phyloP scores from a whole-genome alignment of 2,888 invertebrate genomes.

The Electrophaes corylata region DNA sequence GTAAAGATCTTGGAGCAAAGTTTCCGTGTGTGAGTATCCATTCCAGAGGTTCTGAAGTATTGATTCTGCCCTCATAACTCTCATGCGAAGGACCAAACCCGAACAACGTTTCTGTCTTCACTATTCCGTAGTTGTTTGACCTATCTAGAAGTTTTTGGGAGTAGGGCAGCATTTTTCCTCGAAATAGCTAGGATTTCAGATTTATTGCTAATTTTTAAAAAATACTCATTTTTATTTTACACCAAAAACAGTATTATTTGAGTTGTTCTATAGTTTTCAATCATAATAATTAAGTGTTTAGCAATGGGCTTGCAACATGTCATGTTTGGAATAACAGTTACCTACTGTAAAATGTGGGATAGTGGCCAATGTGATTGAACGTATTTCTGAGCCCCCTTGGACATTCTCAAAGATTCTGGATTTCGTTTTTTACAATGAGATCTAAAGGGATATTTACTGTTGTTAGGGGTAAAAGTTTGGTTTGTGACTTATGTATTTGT shows the following conservation, averaged over 20 bases:
- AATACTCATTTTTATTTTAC: not conserved
- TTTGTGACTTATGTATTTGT: no score
- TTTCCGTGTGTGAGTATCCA: slow-evolving; percentile 62
- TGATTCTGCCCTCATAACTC: slow-evolving; percentile 53
- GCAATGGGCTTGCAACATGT: not conserved
- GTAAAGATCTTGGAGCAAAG: slow-evolving; percentile 56
- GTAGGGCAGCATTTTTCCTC: slow-evolving; percentile 60
- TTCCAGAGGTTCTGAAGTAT: slow-evolving; percentile 55
- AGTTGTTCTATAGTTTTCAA: not conserved
- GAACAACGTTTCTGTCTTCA: slow-evolving; percentile 68
- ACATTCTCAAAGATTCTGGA: no score
- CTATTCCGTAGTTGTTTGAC: slow-evolving; percentile 64
- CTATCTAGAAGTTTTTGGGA: slow-evolving; percentile 62
- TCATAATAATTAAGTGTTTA: not conserved
- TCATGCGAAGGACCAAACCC: slow-evolving; percentile 55
- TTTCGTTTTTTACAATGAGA: no score
- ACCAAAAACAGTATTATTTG: not conserved
- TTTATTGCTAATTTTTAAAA: not conserved
- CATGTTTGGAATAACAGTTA: not conserved
- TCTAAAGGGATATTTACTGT: no score
- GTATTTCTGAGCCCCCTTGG: no score
- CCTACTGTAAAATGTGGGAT: no score
- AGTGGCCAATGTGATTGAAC: no score
- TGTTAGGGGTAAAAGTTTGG: no score
- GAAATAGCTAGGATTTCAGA: no score